Conservation (phyloP, 53 echinoderm and acorn worm species). For the Zoroaster sp. region DNA sequence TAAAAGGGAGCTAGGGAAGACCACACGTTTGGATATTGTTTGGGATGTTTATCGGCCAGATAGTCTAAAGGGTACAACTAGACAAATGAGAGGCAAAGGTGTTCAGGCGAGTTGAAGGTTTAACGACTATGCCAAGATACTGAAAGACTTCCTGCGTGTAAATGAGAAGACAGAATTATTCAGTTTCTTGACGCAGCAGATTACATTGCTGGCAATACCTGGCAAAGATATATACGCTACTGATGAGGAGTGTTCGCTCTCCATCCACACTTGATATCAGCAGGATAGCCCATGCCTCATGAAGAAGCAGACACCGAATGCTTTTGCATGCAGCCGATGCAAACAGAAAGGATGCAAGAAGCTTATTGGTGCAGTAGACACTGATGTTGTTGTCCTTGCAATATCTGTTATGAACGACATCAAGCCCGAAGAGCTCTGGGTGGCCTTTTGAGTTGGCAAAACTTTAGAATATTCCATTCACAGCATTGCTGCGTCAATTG, state of each 20-base stretch:
- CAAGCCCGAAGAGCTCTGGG: constrained; percentile 44
- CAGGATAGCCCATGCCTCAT: constrained; percentile 45
- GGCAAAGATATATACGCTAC: constrained; percentile 2
- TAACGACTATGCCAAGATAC: constrained; percentile 45
- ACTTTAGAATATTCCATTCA: constrained; percentile 1
- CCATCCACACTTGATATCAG: neutral
- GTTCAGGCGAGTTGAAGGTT: constrained; percentile 40
- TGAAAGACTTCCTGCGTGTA: constrained; percentile 60
- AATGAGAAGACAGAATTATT: constrained; percentile 60
- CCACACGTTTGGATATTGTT: constrained; percentile 45
- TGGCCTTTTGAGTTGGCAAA: constrained; percentile 49
- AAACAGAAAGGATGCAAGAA: constrained; percentile 27
- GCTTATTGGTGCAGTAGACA: constrained; percentile 53
- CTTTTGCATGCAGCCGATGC: constrained; percentile 38
- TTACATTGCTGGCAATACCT: neutral
- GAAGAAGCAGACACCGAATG: constrained; percentile 60
- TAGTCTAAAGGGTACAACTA: constrained; percentile 33
- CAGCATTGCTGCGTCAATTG: constrained; percentile 19
- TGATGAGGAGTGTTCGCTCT: neutral
- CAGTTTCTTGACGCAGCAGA: constrained; percentile 30
- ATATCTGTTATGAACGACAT: neutral
- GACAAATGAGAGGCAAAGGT: constrained; percentile 60
- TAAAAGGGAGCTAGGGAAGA: constrained; percentile 3
- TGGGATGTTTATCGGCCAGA: constrained; percentile 49
- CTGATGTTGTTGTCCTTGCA: constrained; percentile 50